Conservation (phyloP, 2,113 vertebrate genomes). For the Dasyprocta punctata region DNA sequence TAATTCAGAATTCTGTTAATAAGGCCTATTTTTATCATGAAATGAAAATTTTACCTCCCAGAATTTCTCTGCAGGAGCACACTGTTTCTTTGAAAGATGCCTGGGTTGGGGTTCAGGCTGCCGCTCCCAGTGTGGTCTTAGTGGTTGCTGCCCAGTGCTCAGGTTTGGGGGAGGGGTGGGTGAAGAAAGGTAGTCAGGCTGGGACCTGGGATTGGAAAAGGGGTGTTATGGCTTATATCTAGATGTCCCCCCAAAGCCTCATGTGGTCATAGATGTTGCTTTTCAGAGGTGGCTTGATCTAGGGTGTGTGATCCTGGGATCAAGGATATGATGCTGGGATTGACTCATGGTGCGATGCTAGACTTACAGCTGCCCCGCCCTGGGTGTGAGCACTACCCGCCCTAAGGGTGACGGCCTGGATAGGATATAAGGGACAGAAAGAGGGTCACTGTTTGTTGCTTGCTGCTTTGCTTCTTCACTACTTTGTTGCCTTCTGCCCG, state of each 20-base stretch:
- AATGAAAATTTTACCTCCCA: not conserved
- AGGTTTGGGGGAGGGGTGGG: not conserved
- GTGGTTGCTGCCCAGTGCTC: not conserved
- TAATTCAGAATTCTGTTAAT: conserved; percentile 1
- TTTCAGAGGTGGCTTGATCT: not conserved
- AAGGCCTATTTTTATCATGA: not conserved
- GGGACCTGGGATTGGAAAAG: not conserved
- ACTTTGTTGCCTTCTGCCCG: not conserved
- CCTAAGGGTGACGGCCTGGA: not conserved
- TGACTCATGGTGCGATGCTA: not conserved
- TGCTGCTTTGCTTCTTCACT: not conserved
- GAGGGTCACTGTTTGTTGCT: not conserved
- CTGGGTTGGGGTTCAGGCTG: not conserved
- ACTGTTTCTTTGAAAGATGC: not conserved
- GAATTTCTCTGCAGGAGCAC: not conserved
- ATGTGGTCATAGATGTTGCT: not conserved
- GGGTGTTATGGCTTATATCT: not conserved
- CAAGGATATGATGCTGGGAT: not conserved
- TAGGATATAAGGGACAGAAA: not conserved
- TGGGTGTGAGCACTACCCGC: not conserved
- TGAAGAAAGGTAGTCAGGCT: not conserved
- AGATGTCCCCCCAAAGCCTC: not conserved
- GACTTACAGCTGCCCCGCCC: not conserved
- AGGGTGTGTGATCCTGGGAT: not conserved
- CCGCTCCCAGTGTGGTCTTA: not conserved